These are phyloP conservation scores for Anguilla anguilla DNA, from an alignment of 2,797 vertebrate species.

Conservation along the genomic window DNA sequence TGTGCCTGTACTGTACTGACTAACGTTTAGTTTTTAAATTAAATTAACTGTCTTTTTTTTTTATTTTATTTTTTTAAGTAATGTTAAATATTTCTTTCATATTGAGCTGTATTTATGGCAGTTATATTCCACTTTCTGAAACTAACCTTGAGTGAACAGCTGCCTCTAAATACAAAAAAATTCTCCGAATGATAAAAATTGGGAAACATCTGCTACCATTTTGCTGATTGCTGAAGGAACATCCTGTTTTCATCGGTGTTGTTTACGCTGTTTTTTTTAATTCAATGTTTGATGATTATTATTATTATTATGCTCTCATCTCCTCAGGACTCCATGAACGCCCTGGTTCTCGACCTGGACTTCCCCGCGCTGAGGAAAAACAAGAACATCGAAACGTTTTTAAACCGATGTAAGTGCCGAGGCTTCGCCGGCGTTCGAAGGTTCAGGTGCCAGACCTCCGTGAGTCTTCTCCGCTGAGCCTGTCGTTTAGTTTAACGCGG, in stretches of 20 bases:
- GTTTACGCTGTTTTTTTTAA: not conserved
- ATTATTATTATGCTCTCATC: not conserved
- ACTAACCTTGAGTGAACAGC: not conserved
- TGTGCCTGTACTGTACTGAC: not conserved
- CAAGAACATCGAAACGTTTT: constrained; percentile 98
- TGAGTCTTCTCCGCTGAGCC: not conserved
- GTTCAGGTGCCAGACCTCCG: not conserved
- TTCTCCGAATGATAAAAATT: not conserved
- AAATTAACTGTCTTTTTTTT: too few species aligned
- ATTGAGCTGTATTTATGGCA: too few species aligned
- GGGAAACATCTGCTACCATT: not conserved
- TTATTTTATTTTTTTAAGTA: too few species aligned
- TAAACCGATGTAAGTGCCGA: constrained; percentile 90
- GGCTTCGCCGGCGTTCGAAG: not conserved
- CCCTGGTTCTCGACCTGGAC: constrained; percentile 93
- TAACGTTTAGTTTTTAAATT: not conserved
- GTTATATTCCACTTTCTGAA: not conserved
- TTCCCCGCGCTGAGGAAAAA: constrained; percentile 97
- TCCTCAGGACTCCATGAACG: constrained; percentile 92
- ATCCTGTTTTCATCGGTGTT: not conserved
- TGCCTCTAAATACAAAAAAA: not conserved
- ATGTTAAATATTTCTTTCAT: too few species aligned
- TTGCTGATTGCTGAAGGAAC: not conserved
- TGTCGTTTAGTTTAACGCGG: not conserved
- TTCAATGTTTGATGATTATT: not conserved